A percentile compares a stretch with the other conserved stretches of the same genome.
These are phyloP conservation scores for Psococerastis gibbosa DNA, from an alignment of 2,888 invertebrate genomes.

Conservation along the genomic window DNA sequence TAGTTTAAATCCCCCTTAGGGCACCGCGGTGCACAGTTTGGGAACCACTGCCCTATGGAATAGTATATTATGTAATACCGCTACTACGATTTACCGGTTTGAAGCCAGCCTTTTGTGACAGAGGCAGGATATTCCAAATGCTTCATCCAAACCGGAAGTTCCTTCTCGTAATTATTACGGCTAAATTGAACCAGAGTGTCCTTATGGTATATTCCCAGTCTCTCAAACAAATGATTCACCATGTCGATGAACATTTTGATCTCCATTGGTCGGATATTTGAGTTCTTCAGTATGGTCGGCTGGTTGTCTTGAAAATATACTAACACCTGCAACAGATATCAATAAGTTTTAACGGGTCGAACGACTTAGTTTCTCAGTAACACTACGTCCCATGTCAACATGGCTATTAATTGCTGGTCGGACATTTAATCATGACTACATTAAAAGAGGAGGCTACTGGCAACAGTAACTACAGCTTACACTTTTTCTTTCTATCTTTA, in stretches of 20 bases:
- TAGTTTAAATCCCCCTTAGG: too few relatives aligned
- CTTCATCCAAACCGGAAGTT: conserved; percentile 1
- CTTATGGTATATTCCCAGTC: neutral
- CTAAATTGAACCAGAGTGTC: neutral
- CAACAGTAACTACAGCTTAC: too few relatives aligned
- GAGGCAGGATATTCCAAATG: neutral
- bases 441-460: too few relatives aligned
- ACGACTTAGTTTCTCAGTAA: too few relatives aligned
- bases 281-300: neutral
- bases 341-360: too few relatives aligned
- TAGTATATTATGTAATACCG: too few relatives aligned
- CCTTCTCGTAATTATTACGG: conserved; percentile 1
- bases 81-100: neutral
- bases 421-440: too few relatives aligned
- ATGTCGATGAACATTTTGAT: conserved; percentile 3
- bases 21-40: too few relatives aligned
- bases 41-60: too few relatives aligned
- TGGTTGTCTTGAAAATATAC: conserved; percentile 3
- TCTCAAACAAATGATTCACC: conserved; percentile 6
- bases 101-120: neutral
- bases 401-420: too few relatives aligned
- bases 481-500: too few relatives aligned
- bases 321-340: conserved; percentile 1
- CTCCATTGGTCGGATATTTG: neutral
- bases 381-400: too few relatives aligned